phyloP scores from a whole-genome alignment of 2,113 vertebrate genomes.

The Orthonyx spaldingii region DNA sequence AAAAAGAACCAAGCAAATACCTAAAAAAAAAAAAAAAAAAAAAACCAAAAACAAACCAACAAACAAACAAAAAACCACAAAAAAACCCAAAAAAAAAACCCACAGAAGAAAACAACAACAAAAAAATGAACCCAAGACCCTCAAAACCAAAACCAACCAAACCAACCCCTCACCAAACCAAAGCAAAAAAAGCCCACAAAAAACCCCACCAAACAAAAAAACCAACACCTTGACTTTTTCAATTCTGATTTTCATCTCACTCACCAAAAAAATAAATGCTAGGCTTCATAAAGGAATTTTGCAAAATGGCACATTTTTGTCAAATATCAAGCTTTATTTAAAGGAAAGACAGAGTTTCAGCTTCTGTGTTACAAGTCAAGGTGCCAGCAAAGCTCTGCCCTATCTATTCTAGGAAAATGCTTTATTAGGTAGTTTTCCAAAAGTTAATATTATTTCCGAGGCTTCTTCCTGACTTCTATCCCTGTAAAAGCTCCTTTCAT shows the following conservation, averaged over 20 bases:
- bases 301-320: background rate
- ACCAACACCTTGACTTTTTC: rapidly evolving
- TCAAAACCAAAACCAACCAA: too few relatives aligned
- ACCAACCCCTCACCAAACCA: background rate
- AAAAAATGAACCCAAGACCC: too few relatives aligned
- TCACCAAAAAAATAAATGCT: background rate
- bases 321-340: background rate
- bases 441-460: background rate
- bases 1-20: background rate
- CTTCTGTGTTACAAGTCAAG: background rate
- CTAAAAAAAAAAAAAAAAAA: background rate
- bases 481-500: background rate
- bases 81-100: background rate
- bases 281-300: background rate
- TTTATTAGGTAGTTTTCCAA: background rate
- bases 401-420: background rate
- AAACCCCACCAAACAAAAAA: background rate
- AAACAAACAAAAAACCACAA: background rate
- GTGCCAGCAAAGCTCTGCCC: background rate
- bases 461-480: background rate
- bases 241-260: background rate
- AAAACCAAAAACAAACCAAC: background rate
- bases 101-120: background rate
- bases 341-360: background rate
- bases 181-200: background rate